Evolutionary conservation across 1,140 invertebrate genomes (phyloP), one percentile per base, ranked within the genome.

Genomic region (Orchesella cincta): DNA sequence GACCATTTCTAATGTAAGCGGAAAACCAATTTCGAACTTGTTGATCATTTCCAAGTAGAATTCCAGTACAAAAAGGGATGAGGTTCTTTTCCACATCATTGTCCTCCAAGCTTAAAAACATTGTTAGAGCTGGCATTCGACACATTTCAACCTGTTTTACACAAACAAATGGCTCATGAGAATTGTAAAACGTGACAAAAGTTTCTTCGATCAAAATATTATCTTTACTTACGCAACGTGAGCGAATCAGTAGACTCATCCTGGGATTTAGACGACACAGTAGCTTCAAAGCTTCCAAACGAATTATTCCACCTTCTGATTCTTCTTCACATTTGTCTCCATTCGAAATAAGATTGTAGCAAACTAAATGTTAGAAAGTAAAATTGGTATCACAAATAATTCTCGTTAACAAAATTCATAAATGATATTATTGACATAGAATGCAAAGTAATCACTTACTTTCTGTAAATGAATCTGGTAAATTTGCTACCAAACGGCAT

Each of bases 381-480:
- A 64, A 76, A 75, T 34, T 46, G 39, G 5, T 46, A 26, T 74
- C 28, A 78, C 33, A 77, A 39, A 75, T 62, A 46, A 46, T 46
- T 46, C 20, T 46, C 20, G 29, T 12, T 73, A 71, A 76, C 52
- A 1, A 33, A 28, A 31, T n/a, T n/a, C n/a, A n/a, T n/a, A n/a
- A 28, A 67, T 28, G 16, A 67, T 67, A 67, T 28, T 12, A 16
- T 14, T 28, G 28, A 14, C 14, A 67, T n/a, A n/a, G n/a, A 46
- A 46, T 46, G 39, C 39, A 18, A 46, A 46, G n/a, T n/a, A n/a
- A n/a, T 28, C 16, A 46, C 33, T 82, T 87, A 93, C 92, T 92
- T 89, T 98, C 95, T 83, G 91, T 90, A 85, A 98, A 97, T 83
- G 91, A 92, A 83, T 98, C 96, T 5, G 96, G 96, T 87, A 94